Conservation (phyloP, 2,888 invertebrate genomes). For the Chirona hameri region DNA sequence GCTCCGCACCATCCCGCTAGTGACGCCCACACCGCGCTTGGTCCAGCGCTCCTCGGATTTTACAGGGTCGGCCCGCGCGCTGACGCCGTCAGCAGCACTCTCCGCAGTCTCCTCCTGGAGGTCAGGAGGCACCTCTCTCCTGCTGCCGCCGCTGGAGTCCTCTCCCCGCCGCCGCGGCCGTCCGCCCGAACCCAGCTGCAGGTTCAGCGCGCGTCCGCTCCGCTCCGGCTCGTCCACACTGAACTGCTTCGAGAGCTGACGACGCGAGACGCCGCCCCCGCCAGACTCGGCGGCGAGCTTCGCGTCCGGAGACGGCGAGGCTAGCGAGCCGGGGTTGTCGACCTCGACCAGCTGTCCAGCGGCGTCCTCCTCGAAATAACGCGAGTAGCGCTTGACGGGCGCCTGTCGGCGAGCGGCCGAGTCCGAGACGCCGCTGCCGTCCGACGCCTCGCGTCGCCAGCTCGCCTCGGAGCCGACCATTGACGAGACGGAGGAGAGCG, state of each 20-base stretch:
- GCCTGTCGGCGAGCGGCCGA: too few relatives aligned
- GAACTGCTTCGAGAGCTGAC: constrained; percentile 25
- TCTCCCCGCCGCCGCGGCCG: background rate
- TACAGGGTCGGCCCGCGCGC: constrained; percentile 30
- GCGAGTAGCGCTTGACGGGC: background rate
- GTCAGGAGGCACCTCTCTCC: background rate
- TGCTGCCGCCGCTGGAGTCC: background rate
- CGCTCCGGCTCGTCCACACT: constrained; percentile 1
- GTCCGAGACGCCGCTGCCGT: background rate
- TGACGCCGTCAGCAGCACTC: background rate
- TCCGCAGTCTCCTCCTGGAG: constrained; percentile 43
- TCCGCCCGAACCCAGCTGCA: constrained; percentile 35
- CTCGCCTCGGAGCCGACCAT: background rate
- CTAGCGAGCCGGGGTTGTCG: background rate
- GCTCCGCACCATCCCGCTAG: constrained; percentile 46
- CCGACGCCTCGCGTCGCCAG: background rate
- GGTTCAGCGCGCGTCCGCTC: background rate
- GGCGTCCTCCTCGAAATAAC: constrained; percentile 25
- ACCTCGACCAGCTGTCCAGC: constrained; percentile 12
- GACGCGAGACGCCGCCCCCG: background rate
- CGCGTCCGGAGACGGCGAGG: background rate
- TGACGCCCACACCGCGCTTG: constrained; percentile 42
- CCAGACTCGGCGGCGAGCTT: background rate
- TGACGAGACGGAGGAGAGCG: background rate
- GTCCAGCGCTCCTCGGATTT: constrained; percentile 35